Conservation (phyloP, 1,140 invertebrate genomes). For the Druon quercuslanigerum region DNA sequence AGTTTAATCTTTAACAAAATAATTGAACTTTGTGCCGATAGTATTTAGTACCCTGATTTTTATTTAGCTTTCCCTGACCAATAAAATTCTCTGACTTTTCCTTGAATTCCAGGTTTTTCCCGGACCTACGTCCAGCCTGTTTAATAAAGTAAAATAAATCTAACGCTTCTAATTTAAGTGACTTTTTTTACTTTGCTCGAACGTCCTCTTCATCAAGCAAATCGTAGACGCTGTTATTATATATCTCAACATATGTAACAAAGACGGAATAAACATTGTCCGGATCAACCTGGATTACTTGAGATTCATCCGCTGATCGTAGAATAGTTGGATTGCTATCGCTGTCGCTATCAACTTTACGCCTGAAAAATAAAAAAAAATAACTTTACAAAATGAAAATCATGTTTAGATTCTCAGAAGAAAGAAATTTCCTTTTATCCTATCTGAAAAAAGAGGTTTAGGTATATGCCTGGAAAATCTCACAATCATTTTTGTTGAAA, state of each 20-base stretch:
- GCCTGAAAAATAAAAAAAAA: constrained; percentile 42
- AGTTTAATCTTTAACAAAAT: too few relatives aligned
- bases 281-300: constrained; percentile 79
- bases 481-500: too few relatives aligned
- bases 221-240: constrained; percentile 98
- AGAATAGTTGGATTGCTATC: constrained; percentile 67
- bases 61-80: too few relatives aligned
- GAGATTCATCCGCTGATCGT: constrained; percentile 64
- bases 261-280: constrained; percentile 93
- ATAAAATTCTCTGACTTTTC: too few relatives aligned
- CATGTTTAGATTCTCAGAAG: constrained; percentile 25
- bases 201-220: constrained; percentile 88
- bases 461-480: background rate
- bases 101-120: too few relatives aligned
- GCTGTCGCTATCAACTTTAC: constrained; percentile 67
- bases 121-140: too few relatives aligned
- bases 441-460: constrained; percentile 29
- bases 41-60: too few relatives aligned
- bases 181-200: constrained; percentile 65
- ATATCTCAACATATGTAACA: constrained; percentile 97
- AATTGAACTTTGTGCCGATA: too few relatives aligned
- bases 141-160: too few relatives aligned
- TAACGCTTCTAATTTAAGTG: constrained; percentile 28
- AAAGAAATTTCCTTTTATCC: constrained; percentile 49
- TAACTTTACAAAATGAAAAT: background rate